These are phyloP conservation scores for Chaetura pelagica DNA, from an alignment of 2,113 vertebrate genomes.

Conservation along the genomic window DNA sequence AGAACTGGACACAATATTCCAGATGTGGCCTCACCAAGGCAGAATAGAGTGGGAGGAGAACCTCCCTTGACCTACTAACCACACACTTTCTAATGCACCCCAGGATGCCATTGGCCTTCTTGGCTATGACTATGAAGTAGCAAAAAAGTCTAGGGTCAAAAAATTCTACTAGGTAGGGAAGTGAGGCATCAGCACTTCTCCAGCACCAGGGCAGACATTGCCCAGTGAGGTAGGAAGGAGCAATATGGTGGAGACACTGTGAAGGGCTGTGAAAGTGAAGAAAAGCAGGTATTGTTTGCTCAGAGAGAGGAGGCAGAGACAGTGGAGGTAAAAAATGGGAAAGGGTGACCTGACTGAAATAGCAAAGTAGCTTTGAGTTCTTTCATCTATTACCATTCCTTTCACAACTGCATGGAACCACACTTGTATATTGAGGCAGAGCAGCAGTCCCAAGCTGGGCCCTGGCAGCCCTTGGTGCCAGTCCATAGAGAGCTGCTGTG, in stretches of 20 bases:
- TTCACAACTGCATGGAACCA: background rate
- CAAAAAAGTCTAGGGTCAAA: background rate
- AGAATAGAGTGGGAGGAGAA: too few species aligned
- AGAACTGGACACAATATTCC: too few species aligned
- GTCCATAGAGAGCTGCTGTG: background rate
- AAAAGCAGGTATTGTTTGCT: background rate
- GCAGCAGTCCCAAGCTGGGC: background rate
- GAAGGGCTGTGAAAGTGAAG: background rate
- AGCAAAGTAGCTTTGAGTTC: background rate
- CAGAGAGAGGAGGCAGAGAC: background rate
- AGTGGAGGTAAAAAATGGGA: background rate
- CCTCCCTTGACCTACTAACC: too few species aligned
- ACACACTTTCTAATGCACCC: too few species aligned
- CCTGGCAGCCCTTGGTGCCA: background rate
- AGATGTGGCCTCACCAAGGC: too few species aligned
- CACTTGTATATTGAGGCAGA: background rate
- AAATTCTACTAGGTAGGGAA: background rate
- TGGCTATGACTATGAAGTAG: background rate
- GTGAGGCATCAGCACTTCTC: background rate
- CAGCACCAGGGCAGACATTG: background rate
- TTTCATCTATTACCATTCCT: background rate
- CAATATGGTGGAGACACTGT: rapidly evolving
- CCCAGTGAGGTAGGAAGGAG: background rate
- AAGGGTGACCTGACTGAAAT: background rate
- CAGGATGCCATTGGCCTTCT: too few species aligned